A percentile compares a stretch with the other conserved stretches of the same genome.
Conservation (phyloP, 2,888 invertebrate species). For the Plemyria rubiginata region DNA sequence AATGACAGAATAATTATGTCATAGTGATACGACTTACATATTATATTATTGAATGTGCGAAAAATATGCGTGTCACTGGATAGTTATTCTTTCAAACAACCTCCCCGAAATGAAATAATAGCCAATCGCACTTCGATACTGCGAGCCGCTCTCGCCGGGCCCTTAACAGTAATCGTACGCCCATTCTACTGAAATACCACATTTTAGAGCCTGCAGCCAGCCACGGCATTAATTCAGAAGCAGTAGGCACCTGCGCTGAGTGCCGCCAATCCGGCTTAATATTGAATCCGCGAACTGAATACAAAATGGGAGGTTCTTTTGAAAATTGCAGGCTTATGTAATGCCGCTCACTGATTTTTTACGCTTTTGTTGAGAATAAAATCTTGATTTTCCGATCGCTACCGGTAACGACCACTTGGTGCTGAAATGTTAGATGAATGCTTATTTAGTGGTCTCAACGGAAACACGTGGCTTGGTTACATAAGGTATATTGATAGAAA, state of each 20-base stretch:
- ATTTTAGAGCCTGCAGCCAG: conserved; percentile 1
- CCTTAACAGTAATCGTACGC: not conserved
- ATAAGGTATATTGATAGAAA: too few species aligned
- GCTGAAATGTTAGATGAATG: not conserved
- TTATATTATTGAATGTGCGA: too few species aligned
- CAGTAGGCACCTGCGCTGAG: conserved; percentile 11
- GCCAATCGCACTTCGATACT: too few species aligned
- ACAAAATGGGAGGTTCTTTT: conserved; percentile 14
- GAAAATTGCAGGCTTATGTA: conserved; percentile 16
- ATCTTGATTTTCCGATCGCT: conserved; percentile 1
- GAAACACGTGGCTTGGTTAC: too few species aligned
- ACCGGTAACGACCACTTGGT: not conserved
- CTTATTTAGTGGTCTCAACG: not conserved
- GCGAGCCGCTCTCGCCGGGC: too few species aligned
- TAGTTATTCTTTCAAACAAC: too few species aligned
- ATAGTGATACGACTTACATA: too few species aligned
- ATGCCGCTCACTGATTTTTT: conserved; percentile 16
- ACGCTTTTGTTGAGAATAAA: conserved; percentile 1
- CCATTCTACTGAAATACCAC: conserved; percentile 1
- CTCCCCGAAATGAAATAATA: too few species aligned
- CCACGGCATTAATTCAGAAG: conserved; percentile 10
- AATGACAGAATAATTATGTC: too few species aligned
- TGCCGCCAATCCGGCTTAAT: conserved; percentile 15
- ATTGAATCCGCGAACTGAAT: conserved; percentile 15
- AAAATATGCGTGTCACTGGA: too few species aligned